phyloP scores from a whole-genome alignment of 2,797 vertebrate species.

The Micropoecilia bifurca region DNA sequence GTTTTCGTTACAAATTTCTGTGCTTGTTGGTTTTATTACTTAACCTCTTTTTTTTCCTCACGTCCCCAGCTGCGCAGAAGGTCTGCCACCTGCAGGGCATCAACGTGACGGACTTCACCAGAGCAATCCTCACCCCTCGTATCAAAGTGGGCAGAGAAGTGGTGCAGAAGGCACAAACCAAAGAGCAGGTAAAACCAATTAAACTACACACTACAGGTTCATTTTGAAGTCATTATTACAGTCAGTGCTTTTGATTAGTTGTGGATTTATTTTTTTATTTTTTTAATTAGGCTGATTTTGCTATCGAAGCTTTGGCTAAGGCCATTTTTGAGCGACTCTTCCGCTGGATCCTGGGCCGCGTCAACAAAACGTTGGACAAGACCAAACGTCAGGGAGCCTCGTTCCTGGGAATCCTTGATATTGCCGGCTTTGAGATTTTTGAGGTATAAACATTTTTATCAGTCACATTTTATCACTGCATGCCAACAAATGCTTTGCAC shows the following conservation, averaged over 20 bases:
- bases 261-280: not conserved
- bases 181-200: constrained; percentile 89
- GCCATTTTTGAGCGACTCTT: constrained; percentile 95
- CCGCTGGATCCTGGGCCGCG: constrained; percentile 91
- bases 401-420: constrained; percentile 96
- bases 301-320: constrained; percentile 93
- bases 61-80: constrained; percentile 90
- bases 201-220: not conserved
- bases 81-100: constrained; percentile 97
- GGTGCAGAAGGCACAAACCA: constrained; percentile 98
- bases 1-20: not conserved
- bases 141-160: constrained; percentile 98
- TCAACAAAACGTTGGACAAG: constrained; percentile 97
- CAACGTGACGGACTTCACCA: constrained; percentile 97
- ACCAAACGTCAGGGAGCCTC: constrained; percentile 96
- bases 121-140: constrained; percentile 93
- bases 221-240: not conserved
- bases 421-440: constrained; percentile 98
- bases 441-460: constrained; percentile 79
- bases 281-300: constrained; percentile 90
- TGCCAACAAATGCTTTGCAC: not conserved
- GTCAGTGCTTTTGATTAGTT: not conserved
- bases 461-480: not conserved
- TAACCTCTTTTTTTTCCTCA: too few relatives aligned
- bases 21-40: not conserved